Percentiles rank a stretch among this genome's conserved stretches.
These are phyloP conservation scores for Eidolon dupreanum DNA, from an alignment of 2,797 vertebrate genomes.

Conservation along the genomic window DNA sequence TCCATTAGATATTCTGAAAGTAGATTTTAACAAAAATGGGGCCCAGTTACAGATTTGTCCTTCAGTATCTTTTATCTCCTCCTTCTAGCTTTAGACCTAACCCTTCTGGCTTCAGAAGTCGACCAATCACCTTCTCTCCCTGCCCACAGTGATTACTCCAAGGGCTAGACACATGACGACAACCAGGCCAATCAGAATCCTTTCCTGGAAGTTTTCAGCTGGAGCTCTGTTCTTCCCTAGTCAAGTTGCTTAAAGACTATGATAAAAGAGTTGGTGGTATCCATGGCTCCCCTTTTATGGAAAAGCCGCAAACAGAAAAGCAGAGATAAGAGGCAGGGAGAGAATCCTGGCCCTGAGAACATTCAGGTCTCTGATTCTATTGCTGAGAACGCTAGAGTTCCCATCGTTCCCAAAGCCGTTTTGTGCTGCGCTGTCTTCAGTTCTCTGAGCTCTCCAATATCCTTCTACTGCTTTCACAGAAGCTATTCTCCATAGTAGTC, in stretches of 20 bases:
- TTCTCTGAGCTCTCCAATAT: background rate
- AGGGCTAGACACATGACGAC: background rate
- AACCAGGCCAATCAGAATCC: background rate
- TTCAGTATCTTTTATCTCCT: background rate
- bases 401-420: background rate
- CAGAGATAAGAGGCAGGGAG: background rate
- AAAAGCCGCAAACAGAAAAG: background rate
- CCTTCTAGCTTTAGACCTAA: background rate
- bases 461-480: background rate
- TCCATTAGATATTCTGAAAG: background rate
- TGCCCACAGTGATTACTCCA: background rate
- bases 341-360: background rate
- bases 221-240: background rate
- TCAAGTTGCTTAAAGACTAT: background rate
- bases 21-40: background rate
- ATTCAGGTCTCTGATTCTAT: background rate
- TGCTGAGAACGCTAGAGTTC: background rate
- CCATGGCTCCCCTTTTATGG: background rate
- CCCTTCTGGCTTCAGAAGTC: constrained; percentile 2
- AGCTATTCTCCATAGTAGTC: background rate
- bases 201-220: background rate
- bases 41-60: background rate
- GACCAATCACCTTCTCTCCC: background rate
- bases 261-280: background rate
- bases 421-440: background rate